phyloP scores from a whole-genome alignment of 2,888 invertebrate genomes.

The Amphipoea lucens region DNA sequence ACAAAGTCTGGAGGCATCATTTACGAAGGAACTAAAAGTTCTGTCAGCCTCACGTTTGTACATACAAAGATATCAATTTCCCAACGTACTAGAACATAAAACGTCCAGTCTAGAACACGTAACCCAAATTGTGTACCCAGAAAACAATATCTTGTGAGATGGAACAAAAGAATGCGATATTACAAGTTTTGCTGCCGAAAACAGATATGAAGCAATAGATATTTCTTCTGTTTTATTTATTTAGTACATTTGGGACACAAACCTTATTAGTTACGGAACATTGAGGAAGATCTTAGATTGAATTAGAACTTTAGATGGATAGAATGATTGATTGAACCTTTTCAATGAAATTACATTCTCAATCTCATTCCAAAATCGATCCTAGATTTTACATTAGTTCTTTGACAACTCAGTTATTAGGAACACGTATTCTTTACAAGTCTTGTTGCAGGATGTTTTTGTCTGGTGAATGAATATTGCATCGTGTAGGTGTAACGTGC shows the following conservation, averaged over 20 bases:
- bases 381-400: not conserved
- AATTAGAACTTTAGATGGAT: conserved; percentile 22
- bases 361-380: conserved; percentile 14
- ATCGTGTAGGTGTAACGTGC: conserved; percentile 22
- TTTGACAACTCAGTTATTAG: not conserved
- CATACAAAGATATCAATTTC: conserved; percentile 48
- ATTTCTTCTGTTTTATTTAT: conserved; percentile 38
- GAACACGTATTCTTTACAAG: not conserved
- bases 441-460: conserved; percentile 14
- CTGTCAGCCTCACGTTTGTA: conserved; percentile 9
- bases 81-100: conserved; percentile 54
- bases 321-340: conserved; percentile 19
- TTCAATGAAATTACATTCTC: conserved; percentile 20
- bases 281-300: conserved; percentile 30
- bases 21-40: conserved; percentile 26
- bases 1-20: not conserved
- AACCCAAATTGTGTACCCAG: conserved; percentile 46
- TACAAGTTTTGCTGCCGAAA: conserved; percentile 51
- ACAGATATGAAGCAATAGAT: conserved; percentile 42
- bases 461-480: conserved; percentile 11
- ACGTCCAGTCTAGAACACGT: conserved; percentile 52
- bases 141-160: conserved; percentile 61
- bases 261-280: conserved; percentile 26
- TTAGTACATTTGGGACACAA: conserved; percentile 20
- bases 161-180: conserved; percentile 54